These are phyloP conservation scores for Neelides folsomi DNA, from an alignment of 2,888 invertebrate genomes.

Conservation along the genomic window DNA sequence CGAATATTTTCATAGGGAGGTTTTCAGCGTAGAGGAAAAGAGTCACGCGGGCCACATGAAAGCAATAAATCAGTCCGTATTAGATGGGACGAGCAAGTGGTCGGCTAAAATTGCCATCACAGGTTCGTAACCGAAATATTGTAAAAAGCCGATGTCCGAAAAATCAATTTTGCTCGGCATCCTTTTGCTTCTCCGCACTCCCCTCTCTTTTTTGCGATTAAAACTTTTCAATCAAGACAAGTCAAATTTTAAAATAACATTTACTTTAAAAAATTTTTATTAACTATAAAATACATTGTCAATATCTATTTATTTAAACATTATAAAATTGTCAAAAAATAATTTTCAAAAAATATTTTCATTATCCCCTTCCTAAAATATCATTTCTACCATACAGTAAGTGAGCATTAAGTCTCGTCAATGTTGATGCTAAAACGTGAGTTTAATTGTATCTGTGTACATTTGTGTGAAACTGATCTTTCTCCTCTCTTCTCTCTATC, in stretches of 20 bases:
- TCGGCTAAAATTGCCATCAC: conserved; percentile 99
- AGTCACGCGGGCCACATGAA: conserved; percentile 92
- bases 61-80: conserved; percentile 93
- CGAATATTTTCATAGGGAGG: conserved; percentile 54
- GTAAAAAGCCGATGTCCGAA: not conserved
- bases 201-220: conserved; percentile 1
- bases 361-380: too few relatives aligned
- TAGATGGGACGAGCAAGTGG: conserved; percentile 99
- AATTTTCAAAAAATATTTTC: too few relatives aligned
- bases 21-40: conserved; percentile 89
- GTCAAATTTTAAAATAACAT: not conserved
- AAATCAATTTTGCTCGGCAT: not conserved
- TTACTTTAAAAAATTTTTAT: too few relatives aligned
- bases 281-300: too few relatives aligned
- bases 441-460: too few relatives aligned
- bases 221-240: not conserved
- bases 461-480: conserved; percentile 10
- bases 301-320: too few relatives aligned
- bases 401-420: too few relatives aligned
- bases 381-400: too few relatives aligned
- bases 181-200: conserved; percentile 4
- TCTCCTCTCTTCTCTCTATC: conserved; percentile 6
- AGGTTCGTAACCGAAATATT: conserved; percentile 58
- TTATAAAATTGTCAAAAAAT: too few relatives aligned
- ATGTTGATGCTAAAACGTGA: too few relatives aligned